phyloP scores from a whole-genome alignment of 2,888 invertebrate genomes.

The Amorpha juglandis region DNA sequence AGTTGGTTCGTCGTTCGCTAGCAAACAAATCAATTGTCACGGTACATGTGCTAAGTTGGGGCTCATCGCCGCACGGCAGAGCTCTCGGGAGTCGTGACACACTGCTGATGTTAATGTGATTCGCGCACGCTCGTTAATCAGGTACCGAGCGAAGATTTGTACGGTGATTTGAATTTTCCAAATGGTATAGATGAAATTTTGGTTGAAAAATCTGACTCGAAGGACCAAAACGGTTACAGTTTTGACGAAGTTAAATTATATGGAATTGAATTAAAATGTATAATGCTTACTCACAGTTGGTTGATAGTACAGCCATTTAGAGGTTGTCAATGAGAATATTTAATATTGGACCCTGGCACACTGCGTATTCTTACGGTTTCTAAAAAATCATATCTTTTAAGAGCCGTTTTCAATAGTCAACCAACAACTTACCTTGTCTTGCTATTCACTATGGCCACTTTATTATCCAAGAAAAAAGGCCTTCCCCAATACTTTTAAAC shows the following conservation, averaged over 20 bases:
- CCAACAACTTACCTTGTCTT: too few relatives aligned
- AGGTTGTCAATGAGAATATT: too few relatives aligned
- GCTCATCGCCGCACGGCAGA: slow-evolving; percentile 31
- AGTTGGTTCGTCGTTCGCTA: not conserved
- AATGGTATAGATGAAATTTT: not conserved
- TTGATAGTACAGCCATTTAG: too few relatives aligned
- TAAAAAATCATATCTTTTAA: too few relatives aligned
- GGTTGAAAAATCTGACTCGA: not conserved
- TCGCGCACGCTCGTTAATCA: slow-evolving; percentile 33
- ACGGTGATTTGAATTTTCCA: not conserved
- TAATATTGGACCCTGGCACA: too few relatives aligned
- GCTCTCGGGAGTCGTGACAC: slow-evolving; percentile 37
- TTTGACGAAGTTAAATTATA: not conserved
- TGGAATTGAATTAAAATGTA: not conserved
- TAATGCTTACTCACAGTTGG: not conserved
- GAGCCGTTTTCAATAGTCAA: too few relatives aligned
- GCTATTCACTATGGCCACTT: too few relatives aligned
- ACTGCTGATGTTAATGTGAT: slow-evolving; percentile 33
- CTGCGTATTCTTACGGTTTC: too few relatives aligned
- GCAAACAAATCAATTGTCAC: slow-evolving; percentile 23
- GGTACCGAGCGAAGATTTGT: not conserved
- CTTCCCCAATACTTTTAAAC: too few relatives aligned
- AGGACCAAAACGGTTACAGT: not conserved
- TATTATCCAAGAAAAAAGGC: too few relatives aligned
- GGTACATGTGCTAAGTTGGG: slow-evolving; percentile 34